phyloP scores from a whole-genome alignment of 2,113 vertebrate species.

The Aptenodytes forsteri region DNA sequence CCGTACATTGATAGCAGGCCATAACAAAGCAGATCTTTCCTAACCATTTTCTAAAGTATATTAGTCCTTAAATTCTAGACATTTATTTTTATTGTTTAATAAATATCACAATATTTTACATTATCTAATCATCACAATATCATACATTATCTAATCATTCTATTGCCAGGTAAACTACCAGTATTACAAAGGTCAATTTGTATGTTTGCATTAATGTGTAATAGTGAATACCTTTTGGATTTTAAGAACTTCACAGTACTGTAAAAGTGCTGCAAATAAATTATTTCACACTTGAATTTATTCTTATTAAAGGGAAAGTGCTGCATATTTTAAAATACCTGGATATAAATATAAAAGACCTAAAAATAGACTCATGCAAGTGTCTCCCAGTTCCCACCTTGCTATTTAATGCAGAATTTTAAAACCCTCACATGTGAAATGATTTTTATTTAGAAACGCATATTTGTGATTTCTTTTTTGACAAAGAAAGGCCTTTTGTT shows the following conservation, averaged over 20 bases:
- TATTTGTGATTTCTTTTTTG: constrained; percentile 59
- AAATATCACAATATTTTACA: not conserved
- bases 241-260: constrained; percentile 46
- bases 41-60: not conserved
- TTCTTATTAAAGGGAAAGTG: constrained; percentile 57
- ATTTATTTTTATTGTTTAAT: not conserved
- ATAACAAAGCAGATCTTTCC: not conserved
- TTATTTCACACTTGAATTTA: constrained; percentile 58
- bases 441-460: constrained; percentile 67
- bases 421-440: constrained; percentile 47
- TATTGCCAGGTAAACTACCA: not conserved
- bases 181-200: not conserved
- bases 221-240: not conserved
- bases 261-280: constrained; percentile 57
- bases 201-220: not conserved
- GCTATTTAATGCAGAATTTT: constrained; percentile 58
- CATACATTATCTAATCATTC: not conserved
- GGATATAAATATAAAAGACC: constrained; percentile 20
- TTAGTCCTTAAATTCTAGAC: not conserved
- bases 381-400: constrained; percentile 24
- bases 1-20: not conserved
- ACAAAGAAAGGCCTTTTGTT: constrained; percentile 98
- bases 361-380: constrained; percentile 62
- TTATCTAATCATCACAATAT: not conserved
- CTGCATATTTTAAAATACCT: constrained; percentile 39